These are phyloP conservation scores for Cotesia congregata DNA, from an alignment of 2,888 invertebrate genomes.

Conservation along the genomic window DNA sequence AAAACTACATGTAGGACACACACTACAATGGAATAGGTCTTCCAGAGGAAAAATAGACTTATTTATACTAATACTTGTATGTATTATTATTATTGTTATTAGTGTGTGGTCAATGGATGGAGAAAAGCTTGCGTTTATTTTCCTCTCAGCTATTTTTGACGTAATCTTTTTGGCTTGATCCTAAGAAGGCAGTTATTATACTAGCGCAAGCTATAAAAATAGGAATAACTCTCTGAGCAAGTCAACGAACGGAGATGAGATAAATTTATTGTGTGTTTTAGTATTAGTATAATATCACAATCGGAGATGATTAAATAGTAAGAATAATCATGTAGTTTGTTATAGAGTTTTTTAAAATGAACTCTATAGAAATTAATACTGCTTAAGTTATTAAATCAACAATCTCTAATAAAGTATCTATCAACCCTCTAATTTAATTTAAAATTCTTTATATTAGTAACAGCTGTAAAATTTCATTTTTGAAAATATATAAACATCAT, in stretches of 20 bases:
- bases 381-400: too few species aligned
- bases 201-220: slow-evolving; percentile 61
- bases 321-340: too few species aligned
- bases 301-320: too few species aligned
- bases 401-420: too few species aligned
- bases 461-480: too few species aligned
- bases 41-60: background rate
- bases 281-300: slow-evolving; percentile 24
- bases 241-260: background rate
- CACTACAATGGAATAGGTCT: background rate
- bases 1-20: slow-evolving; percentile 8
- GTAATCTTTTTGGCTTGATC: slow-evolving; percentile 28
- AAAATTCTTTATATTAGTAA: too few species aligned
- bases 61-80: too few species aligned
- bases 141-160: slow-evolving; percentile 22
- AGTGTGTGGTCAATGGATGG: background rate
- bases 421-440: too few species aligned
- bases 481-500: too few species aligned
- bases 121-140: slow-evolving; percentile 2
- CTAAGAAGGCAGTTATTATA: slow-evolving; percentile 7
- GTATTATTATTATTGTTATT: too few species aligned
- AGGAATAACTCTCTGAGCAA: slow-evolving; percentile 67
- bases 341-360: too few species aligned
- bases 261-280: background rate
- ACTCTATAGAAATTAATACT: too few species aligned